Evolutionary conservation across 1,140 invertebrate species (phyloP).

Genomic region (Antheraea mylitta): DNA sequence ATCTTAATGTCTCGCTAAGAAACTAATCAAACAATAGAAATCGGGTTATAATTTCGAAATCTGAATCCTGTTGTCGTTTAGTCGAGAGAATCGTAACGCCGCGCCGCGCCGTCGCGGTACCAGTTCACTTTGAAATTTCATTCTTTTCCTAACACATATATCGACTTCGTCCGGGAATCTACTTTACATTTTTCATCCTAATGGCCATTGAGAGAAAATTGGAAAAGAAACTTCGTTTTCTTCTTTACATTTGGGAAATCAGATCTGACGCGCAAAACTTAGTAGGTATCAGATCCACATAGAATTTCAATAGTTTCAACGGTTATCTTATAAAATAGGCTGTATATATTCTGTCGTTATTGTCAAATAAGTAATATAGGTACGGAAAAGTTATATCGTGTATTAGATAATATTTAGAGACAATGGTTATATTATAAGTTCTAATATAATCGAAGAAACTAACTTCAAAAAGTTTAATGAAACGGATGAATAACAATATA

Average conservation of each 20-base stretch:
- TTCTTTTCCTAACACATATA: conserved; percentile 71
- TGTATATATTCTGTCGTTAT: no score
- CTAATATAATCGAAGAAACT: no score
- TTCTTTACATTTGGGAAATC: conserved; percentile 33
- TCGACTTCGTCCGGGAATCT: conserved; percentile 62
- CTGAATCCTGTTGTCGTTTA: conserved; percentile 52
- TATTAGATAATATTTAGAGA: no score
- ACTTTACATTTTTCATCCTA: conserved; percentile 60
- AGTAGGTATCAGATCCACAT: background rate
- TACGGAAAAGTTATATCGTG: no score
- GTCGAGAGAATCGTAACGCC: conserved; percentile 36
- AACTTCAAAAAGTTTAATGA: background rate
- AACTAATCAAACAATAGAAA: background rate
- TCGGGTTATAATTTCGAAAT: conserved; percentile 41
- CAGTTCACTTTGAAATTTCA: conserved; percentile 71
- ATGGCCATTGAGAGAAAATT: conserved; percentile 60
- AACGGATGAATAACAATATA: conserved; percentile 8
- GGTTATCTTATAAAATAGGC: no score
- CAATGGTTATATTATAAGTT: no score
- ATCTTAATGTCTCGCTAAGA: background rate
- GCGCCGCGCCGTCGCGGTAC: conserved; percentile 36
- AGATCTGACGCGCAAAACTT: conserved; percentile 9
- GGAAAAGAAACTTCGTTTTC: conserved; percentile 52
- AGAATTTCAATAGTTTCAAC: no score
- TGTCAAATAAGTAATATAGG: no score